Evolutionary conservation across 2,113 vertebrate genomes (phyloP), one percentile per base, ranked within the genome.

Genomic region (Nerophis lumbriciformis): DNA sequence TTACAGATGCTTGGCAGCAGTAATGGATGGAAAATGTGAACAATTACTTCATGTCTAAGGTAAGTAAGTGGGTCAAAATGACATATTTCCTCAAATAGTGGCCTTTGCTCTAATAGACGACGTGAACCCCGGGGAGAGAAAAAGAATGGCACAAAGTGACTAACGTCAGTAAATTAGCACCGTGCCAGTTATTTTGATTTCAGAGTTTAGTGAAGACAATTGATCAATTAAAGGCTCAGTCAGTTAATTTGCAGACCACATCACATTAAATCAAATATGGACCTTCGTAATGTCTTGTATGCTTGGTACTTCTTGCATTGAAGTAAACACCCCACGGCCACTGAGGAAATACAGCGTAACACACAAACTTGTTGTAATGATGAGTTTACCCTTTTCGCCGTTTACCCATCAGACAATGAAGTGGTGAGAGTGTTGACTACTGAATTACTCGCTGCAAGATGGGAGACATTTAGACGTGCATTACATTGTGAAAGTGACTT

Each of bases 361-460:
- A 11, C 12, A 28, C 13, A 14, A 6, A 4, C 6, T 4, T 7
- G n/a, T 19, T 1, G 0, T 71, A 70, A 38, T 85, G 83, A 83
- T 85, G 80, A 85, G 4, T 61, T 76, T 5, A 69, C 19, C 11
- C 5, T 68, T 69, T 79, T 83, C 14, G 88, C 85, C 86, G 86
- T 90, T 90, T 89, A 89, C 86, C 86, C 85, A 44, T 85, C 86
- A 87, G 85, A 88, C 75, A 57, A 65, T 5, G 54, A 1, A 37
- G 14, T 90, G 87, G 59, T 88, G 87, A 87, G 6, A 60, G 6
- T 81, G 77, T 78, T 78, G 63, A 75, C 21, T 12, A 65, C 85
- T 86, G 88, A 88, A 76, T 78, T 65, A 59, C 66, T 69, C 74
- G 59, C 55, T 74, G 61, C 58, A 53, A 6, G 8, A 19, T 10